Evolutionary conservation across 2,797 vertebrate genomes (phyloP).

Genomic region (Phrynocephalus guinanensis): DNA sequence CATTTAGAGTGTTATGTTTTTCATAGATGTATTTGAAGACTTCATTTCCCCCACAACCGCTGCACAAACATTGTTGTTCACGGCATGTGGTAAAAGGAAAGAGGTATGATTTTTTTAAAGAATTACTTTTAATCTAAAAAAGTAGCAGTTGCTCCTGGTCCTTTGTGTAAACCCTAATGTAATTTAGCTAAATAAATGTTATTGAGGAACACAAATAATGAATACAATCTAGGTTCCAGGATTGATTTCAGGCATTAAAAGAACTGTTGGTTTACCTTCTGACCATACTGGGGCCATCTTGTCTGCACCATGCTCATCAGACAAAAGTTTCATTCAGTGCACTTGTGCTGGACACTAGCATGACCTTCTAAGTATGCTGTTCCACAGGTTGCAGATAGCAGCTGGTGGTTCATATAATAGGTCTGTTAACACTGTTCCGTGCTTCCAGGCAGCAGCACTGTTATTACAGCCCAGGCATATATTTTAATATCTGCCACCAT

Average conservation of each 20-base stretch:
- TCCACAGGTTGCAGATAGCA: not conserved
- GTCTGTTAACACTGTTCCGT: not conserved
- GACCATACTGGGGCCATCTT: too few species aligned
- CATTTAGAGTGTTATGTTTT: slow-evolving; percentile 43
- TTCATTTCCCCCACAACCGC: slow-evolving; percentile 99
- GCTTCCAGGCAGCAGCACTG: not conserved
- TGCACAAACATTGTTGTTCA: slow-evolving; percentile 97
- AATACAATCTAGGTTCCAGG: not conserved
- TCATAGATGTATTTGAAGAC: slow-evolving; percentile 97
- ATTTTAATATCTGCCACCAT: not conserved
- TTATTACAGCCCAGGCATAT: not conserved
- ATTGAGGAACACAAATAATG: not conserved
- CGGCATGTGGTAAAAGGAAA: slow-evolving; percentile 98
- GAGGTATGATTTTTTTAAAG: slow-evolving; percentile 83
- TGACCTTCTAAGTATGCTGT: not conserved
- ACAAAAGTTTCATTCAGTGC: not conserved
- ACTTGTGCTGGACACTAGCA: not conserved
- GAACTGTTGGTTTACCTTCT: not conserved
- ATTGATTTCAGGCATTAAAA: not conserved
- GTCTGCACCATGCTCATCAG: not conserved
- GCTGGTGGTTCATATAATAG: not conserved
- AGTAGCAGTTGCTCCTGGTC: not conserved
- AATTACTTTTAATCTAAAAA: slow-evolving; percentile 13
- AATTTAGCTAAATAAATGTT: not conserved
- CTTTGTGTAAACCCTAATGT: not conserved